Percentiles rank a stretch among this genome's conserved stretches.
Conservation (phyloP, 2,888 invertebrate genomes). For the Ichneumon xanthorius region DNA sequence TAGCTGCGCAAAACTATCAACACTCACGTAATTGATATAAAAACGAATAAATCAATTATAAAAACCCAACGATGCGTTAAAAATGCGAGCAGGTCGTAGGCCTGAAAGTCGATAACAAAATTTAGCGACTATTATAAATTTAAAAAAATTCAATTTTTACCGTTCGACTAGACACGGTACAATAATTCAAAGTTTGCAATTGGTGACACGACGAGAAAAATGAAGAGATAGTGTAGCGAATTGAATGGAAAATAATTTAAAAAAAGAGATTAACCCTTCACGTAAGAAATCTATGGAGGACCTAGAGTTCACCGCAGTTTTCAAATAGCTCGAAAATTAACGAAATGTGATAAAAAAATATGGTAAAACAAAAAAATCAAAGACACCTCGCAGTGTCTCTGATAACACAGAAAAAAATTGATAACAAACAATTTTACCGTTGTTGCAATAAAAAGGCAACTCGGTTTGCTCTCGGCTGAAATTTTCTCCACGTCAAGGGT, state of each 20-base stretch:
- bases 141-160: background rate
- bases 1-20: constrained; percentile 29
- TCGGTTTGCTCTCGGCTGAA: background rate
- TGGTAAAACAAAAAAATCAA: background rate
- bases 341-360: background rate
- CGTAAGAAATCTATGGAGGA: background rate
- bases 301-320: background rate
- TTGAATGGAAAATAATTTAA: background rate
- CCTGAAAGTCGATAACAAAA: constrained; percentile 42
- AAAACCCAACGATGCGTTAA: background rate
- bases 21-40: background rate
- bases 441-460: background rate
- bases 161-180: constrained; percentile 10
- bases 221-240: background rate
- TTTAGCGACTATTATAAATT: constrained; percentile 14
- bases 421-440: background rate
- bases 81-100: constrained; percentile 60
- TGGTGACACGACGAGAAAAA: background rate
- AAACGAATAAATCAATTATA: constrained; percentile 11
- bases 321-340: background rate
- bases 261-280: background rate
- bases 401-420: background rate
- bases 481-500: background rate
- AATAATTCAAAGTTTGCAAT: background rate
- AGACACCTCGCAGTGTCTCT: background rate